A percentile compares a stretch with the other conserved stretches of the same genome.
Evolutionary conservation across 23 tunicate species (phyloP).

Genomic region (Diplosoma virens): DNA sequence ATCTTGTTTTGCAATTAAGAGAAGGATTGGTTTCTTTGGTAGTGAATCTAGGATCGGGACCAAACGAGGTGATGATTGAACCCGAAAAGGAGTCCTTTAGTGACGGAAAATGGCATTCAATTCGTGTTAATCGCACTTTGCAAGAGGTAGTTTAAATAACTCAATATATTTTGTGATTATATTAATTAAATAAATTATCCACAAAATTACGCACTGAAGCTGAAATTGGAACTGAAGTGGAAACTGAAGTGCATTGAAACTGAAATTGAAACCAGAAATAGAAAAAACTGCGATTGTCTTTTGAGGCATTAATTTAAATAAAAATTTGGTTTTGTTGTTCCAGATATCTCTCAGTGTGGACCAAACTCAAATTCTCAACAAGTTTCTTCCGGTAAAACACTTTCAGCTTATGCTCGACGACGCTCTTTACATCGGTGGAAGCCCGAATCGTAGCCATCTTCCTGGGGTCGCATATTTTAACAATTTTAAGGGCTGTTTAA

Average conservation of each 20-base stretch:
- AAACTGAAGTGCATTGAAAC: too few relatives aligned
- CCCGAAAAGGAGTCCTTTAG: slow-evolving; percentile 29
- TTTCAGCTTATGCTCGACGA: slow-evolving; percentile 61
- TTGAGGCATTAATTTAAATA: too few relatives aligned
- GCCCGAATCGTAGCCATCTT: slow-evolving; percentile 33
- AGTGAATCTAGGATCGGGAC: slow-evolving; percentile 66
- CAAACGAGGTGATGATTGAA: slow-evolving; percentile 32
- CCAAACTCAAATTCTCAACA: slow-evolving; percentile 17
- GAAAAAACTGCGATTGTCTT: too few relatives aligned
- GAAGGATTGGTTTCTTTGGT: slow-evolving; percentile 41
- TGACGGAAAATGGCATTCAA: slow-evolving; percentile 68
- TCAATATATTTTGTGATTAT: too few relatives aligned
- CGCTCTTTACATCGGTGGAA: slow-evolving; percentile 88
- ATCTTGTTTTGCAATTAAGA: slow-evolving; percentile 27
- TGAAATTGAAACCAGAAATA: too few relatives aligned
- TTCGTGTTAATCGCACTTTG: slow-evolving; percentile 50
- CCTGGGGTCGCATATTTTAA: slow-evolving; percentile 32
- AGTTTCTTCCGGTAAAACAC: slow-evolving; percentile 32
- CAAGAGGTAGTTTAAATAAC: too few relatives aligned
- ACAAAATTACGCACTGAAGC: too few relatives aligned
- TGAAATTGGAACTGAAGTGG: too few relatives aligned
- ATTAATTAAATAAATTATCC: too few relatives aligned
- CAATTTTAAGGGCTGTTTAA: slow-evolving; percentile 76
- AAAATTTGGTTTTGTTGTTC: not conserved
- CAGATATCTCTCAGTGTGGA: slow-evolving; percentile 61